phyloP scores from a whole-genome alignment of 2,888 invertebrate species.

The Metacarcinus magister region DNA sequence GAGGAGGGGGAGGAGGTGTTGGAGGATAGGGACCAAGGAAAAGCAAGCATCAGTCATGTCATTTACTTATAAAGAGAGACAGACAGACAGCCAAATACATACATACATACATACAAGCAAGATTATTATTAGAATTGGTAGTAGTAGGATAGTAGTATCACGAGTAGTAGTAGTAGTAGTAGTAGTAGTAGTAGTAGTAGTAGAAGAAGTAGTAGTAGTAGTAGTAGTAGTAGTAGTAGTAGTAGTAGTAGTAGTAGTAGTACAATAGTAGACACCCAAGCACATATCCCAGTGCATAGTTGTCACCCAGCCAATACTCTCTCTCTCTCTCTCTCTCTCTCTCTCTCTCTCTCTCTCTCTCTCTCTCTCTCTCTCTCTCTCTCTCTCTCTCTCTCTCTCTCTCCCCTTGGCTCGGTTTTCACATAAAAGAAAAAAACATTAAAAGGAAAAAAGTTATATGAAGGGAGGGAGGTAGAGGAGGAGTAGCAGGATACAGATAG shows the following conservation, averaged over 20 bases:
- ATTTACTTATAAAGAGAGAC: neutral
- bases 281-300: constrained; percentile 9
- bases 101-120: neutral
- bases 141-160: neutral
- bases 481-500: too few species aligned
- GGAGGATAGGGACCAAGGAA: neutral
- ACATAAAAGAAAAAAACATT: too few species aligned
- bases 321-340: constrained; percentile 45
- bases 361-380: too few species aligned
- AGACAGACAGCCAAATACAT: neutral
- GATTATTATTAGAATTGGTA: neutral
- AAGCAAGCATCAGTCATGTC: neutral
- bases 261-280: neutral
- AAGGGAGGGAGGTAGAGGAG: neutral
- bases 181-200: neutral
- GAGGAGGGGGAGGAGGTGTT: neutral
- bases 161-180: too few species aligned
- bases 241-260: neutral
- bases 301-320: neutral
- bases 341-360: neutral
- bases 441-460: neutral
- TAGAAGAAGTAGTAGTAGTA: neutral
- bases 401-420: too few species aligned
- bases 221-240: neutral
- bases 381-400: too few species aligned